Conservation (phyloP, 2,113 vertebrate genomes). For the Proterorhinus semilunaris region DNA sequence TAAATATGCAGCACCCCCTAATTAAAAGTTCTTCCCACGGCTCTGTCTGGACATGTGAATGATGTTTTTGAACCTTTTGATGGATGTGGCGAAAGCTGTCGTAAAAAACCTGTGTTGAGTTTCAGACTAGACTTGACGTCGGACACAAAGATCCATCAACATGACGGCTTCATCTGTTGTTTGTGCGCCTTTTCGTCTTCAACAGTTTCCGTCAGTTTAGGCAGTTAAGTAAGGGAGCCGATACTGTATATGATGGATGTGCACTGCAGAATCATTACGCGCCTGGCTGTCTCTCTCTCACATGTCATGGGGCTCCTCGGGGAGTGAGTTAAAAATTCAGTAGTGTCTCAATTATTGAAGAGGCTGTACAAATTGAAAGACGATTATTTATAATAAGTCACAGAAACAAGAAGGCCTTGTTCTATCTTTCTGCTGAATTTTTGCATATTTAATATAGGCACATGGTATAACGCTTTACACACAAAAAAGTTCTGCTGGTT, state of each 20-base stretch:
- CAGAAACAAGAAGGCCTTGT: neutral
- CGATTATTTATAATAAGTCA: neutral
- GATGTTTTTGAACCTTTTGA: slow-evolving; percentile 3
- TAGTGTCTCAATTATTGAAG: slow-evolving; percentile 55
- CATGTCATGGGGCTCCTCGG: slow-evolving; percentile 33
- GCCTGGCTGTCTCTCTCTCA: slow-evolving; percentile 22
- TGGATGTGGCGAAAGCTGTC: neutral
- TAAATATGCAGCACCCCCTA: no score
- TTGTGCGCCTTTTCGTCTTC: slow-evolving; percentile 7
- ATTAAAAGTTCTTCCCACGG: no score
- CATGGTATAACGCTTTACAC: no score
- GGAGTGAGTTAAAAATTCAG: slow-evolving; percentile 60
- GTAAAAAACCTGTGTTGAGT: slow-evolving; percentile 8
- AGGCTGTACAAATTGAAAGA: neutral
- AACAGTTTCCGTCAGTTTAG: neutral
- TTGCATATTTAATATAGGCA: no score
- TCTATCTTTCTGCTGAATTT: no score
- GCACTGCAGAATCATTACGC: neutral
- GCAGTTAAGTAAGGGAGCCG: neutral
- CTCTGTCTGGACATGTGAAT: neutral
- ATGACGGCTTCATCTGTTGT: slow-evolving; percentile 17
- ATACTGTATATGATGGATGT: neutral
- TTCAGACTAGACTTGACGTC: neutral
- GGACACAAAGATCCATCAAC: slow-evolving; percentile 15
- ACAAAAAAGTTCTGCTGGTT: no score